A percentile compares a stretch with the other conserved stretches of the same genome.
Evolutionary conservation across 2,113 vertebrate genomes (phyloP).

Genomic region (Synodontis membranacea): DNA sequence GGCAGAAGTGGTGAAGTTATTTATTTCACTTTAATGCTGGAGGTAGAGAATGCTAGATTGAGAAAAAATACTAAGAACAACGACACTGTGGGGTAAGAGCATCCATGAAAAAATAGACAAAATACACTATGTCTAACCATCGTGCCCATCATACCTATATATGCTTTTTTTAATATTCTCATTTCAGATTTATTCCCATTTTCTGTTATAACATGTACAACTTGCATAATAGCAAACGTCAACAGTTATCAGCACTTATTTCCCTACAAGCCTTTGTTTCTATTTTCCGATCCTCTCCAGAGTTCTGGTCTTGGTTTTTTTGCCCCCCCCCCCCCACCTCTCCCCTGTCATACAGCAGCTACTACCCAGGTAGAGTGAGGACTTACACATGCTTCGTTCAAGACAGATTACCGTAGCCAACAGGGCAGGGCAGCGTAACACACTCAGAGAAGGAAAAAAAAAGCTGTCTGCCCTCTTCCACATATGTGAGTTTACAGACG

Average conservation of each 20-base stretch:
- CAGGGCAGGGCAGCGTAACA: neutral
- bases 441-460: neutral
- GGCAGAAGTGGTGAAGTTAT: neutral
- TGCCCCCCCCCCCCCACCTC: no score
- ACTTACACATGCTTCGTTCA: neutral
- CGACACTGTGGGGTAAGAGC: neutral
- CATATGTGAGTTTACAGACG: neutral
- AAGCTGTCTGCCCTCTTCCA: neutral
- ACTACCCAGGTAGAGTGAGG: neutral
- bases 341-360: neutral
- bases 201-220: no score
- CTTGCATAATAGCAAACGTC: neutral
- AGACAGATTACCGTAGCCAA: neutral
- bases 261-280: neutral
- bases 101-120: neutral
- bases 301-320: neutral
- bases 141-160: neutral
- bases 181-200: neutral
- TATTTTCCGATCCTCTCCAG: no score
- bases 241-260: no score
- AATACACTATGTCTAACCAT: neutral
- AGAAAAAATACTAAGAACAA: neutral
- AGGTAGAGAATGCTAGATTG: neutral
- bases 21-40: neutral
- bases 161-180: neutral